Evolutionary conservation across 2,797 vertebrate genomes (phyloP).

Genomic region (Alca torda): DNA sequence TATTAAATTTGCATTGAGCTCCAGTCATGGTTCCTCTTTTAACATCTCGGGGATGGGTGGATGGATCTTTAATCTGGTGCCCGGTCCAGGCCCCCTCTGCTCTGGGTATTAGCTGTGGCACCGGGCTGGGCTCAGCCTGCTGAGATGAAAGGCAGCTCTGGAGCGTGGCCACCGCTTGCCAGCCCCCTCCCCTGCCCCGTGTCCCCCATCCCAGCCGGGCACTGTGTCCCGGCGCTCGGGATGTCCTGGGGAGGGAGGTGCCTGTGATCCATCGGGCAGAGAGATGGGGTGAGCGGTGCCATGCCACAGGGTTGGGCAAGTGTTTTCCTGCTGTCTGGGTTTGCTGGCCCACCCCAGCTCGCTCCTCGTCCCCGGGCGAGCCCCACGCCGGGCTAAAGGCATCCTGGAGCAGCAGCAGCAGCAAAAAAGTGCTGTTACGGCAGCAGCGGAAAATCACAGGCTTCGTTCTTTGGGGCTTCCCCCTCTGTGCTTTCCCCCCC

Average conservation of each 20-base stretch:
- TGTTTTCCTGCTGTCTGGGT: no score
- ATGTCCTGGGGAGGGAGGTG: not conserved
- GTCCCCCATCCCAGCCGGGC: not conserved
- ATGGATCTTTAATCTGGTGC: not conserved
- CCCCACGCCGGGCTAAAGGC: rapidly evolving
- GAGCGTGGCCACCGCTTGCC: not conserved
- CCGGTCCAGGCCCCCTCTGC: not conserved
- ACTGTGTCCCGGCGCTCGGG: rapidly evolving
- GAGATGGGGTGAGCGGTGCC: rapidly evolving
- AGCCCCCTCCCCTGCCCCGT: not conserved
- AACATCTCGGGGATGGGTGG: not conserved
- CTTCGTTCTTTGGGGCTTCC: slow-evolving; percentile 40
- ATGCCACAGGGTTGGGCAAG: not conserved
- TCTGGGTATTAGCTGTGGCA: not conserved
- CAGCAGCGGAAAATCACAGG: not conserved
- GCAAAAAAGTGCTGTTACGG: not conserved
- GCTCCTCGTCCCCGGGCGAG: not conserved
- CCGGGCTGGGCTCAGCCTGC: not conserved
- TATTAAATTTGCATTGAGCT: not conserved
- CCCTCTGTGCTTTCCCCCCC: not conserved
- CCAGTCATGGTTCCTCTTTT: not conserved
- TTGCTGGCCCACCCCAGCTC: not conserved
- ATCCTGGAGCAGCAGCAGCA: not conserved
- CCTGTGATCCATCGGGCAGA: not conserved
- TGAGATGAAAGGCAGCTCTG: not conserved